Conservation (phyloP, 1,140 invertebrate genomes). For the Drosophila ananassae region DNA sequence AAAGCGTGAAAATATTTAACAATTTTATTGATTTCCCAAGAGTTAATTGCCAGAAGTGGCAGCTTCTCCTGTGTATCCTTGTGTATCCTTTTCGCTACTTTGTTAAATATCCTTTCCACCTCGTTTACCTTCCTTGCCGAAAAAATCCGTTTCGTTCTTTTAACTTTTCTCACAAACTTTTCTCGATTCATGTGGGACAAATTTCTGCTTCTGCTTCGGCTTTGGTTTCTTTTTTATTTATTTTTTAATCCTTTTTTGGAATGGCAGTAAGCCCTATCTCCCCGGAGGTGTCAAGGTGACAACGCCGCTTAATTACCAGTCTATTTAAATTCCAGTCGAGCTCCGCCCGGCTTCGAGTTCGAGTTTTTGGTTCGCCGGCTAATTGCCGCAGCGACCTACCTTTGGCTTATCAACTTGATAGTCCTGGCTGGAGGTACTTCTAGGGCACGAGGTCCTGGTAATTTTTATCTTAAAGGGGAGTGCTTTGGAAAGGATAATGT, state of each 20-base stretch:
- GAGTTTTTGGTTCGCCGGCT: conserved; percentile 16
- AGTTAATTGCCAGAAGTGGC: background rate
- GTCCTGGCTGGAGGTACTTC: background rate
- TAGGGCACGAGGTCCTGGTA: background rate
- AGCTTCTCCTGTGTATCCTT: background rate
- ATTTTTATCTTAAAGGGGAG: background rate
- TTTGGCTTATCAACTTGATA: conserved; percentile 66
- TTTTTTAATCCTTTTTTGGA: background rate
- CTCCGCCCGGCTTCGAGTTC: background rate
- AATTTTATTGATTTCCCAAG: background rate
- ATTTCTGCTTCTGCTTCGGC: background rate
- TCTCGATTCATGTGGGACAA: conserved; percentile 3
- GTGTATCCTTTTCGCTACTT: background rate
- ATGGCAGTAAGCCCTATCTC: too few relatives aligned
- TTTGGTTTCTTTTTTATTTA: background rate
- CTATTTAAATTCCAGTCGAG: conserved; percentile 42
- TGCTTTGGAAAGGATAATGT: too few relatives aligned
- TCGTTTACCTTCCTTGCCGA: background rate
- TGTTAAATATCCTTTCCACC: conserved; percentile 3
- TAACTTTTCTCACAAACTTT: background rate
- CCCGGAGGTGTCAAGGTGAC: conserved; percentile 38
- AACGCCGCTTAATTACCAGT: conserved; percentile 46
- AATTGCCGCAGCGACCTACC: conserved; percentile 39
- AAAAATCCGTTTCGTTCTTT: background rate
- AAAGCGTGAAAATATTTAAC: background rate